Conservation (phyloP, 2,113 vertebrate genomes). For the Oceanodroma tethys region DNA sequence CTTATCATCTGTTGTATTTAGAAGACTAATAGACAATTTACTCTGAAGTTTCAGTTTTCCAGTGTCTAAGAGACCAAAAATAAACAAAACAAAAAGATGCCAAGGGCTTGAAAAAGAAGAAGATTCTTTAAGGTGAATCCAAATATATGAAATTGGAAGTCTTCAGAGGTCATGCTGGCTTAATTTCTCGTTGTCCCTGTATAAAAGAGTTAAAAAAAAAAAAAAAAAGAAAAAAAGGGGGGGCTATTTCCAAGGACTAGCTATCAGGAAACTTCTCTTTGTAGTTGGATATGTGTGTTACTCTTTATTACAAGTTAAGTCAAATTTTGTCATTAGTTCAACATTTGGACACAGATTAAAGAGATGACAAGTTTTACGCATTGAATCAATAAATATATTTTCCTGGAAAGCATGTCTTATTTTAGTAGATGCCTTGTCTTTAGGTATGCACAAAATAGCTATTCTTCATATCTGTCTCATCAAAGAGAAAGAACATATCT, state of each 20-base stretch:
- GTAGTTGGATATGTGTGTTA: neutral
- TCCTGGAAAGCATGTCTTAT: neutral
- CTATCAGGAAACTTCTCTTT: neutral
- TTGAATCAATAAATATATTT: neutral
- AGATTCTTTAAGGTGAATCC: constrained; percentile 50
- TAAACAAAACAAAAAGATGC: constrained; percentile 41
- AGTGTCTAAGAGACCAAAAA: neutral
- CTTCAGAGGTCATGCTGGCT: neutral
- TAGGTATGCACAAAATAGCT: neutral
- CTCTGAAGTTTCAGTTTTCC: neutral
- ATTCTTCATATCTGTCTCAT: neutral
- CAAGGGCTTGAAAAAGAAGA: constrained; percentile 65
- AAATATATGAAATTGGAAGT: neutral
- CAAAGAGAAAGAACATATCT: neutral
- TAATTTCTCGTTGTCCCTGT: neutral
- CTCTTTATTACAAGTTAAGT: neutral
- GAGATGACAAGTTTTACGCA: neutral
- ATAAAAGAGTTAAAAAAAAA: neutral
- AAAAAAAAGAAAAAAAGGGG: no score
- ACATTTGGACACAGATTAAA: neutral
- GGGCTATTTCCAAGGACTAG: neutral
- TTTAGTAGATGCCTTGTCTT: neutral
- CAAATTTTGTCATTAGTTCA: neutral
- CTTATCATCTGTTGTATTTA: neutral
- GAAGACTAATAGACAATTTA: neutral